Conservation (phyloP, 2,797 vertebrate species). For the Diglossa cyanea region DNA sequence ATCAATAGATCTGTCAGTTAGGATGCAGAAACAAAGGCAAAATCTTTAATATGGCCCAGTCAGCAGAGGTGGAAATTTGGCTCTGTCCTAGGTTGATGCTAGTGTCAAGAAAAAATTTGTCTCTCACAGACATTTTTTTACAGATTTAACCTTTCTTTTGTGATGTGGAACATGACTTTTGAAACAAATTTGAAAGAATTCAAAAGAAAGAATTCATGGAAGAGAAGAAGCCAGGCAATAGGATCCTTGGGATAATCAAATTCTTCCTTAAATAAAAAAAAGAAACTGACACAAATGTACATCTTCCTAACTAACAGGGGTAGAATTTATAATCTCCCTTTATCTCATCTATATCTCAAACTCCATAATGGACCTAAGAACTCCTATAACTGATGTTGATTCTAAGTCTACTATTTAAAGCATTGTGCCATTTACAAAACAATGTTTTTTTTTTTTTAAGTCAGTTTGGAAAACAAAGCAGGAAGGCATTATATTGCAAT, state of each 20-base stretch:
- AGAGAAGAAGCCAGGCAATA: background rate
- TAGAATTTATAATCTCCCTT: background rate
- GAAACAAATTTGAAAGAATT: background rate
- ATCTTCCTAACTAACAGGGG: background rate
- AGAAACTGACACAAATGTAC: background rate
- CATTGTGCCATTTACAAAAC: background rate
- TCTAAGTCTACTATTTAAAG: background rate
- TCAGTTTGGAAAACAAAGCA: background rate
- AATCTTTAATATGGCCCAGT: background rate
- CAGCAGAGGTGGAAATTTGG: background rate
- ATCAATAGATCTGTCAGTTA: background rate
- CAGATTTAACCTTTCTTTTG: background rate
- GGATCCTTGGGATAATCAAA: background rate
- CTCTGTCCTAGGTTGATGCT: background rate
- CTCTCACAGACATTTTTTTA: background rate
- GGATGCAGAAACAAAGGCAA: background rate
- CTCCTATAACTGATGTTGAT: background rate
- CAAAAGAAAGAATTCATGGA: background rate
- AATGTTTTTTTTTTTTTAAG: background rate
- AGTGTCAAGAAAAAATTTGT: background rate
- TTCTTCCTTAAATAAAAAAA: background rate
- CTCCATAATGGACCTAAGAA: background rate
- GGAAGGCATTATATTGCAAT: background rate
- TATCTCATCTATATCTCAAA: background rate
- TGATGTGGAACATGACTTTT: background rate